Evolutionary conservation across 2,888 invertebrate genomes (phyloP).

Genomic region (Ophion costatus): DNA sequence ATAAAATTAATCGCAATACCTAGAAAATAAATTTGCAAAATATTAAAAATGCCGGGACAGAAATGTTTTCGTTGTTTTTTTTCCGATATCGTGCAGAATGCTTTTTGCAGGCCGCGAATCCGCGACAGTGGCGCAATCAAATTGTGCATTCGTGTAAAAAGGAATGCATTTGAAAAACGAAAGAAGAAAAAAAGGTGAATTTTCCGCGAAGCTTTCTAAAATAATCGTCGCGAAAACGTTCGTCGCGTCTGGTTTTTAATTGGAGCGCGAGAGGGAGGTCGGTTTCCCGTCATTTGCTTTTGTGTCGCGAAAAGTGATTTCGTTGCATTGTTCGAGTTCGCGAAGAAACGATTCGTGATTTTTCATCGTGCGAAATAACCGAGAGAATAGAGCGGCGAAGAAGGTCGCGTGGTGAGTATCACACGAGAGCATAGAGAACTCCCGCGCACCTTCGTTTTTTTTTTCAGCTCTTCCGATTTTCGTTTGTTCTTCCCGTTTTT

Average conservation of each 20-base stretch:
- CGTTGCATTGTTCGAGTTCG: conserved; percentile 36
- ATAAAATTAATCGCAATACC: too few relatives aligned
- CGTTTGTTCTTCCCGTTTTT: conserved; percentile 31
- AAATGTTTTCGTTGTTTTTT: too few relatives aligned
- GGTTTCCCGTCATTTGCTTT: not conserved
- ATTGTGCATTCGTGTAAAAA: too few relatives aligned
- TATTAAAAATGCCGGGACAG: too few relatives aligned
- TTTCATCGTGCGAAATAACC: conserved; percentile 31
- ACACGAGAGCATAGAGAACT: conserved; percentile 50
- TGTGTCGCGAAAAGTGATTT: conserved; percentile 5
- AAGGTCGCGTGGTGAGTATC: conserved; percentile 38
- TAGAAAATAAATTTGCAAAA: too few relatives aligned
- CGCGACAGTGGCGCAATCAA: too few relatives aligned
- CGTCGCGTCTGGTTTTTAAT: not conserved
- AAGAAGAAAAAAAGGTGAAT: too few relatives aligned
- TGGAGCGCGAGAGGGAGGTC: not conserved
- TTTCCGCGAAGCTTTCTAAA: not conserved
- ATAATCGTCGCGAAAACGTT: not conserved
- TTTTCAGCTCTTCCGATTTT: conserved; percentile 24
- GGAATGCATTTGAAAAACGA: too few relatives aligned
- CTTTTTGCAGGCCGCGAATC: too few relatives aligned
- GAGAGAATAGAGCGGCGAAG: not conserved
- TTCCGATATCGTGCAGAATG: too few relatives aligned
- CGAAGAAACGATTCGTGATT: conserved; percentile 43
- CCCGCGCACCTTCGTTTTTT: conserved; percentile 38